Conservation (phyloP, 1,140 invertebrate genomes). For the silkworm (Bombyx mori) region DNA sequence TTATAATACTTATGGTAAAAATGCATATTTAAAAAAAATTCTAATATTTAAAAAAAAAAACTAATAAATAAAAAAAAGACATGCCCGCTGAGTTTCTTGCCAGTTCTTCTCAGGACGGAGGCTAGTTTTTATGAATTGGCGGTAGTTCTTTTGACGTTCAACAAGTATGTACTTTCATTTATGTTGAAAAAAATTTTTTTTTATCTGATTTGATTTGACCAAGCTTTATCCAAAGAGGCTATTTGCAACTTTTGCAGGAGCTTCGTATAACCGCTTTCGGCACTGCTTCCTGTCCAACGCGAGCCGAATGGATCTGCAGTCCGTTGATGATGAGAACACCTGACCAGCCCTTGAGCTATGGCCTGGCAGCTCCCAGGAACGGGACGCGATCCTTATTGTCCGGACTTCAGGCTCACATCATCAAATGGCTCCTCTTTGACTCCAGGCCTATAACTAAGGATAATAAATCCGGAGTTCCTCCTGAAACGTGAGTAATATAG, state of each 20-base stretch:
- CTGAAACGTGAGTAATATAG: slow-evolving; percentile 67
- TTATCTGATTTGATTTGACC: no score
- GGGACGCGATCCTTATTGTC: slow-evolving; percentile 76
- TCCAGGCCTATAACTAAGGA: slow-evolving; percentile 66
- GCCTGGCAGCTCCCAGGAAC: slow-evolving; percentile 74
- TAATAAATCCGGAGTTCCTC: slow-evolving; percentile 47
- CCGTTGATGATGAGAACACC: slow-evolving; percentile 73
- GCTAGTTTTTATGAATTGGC: no score
- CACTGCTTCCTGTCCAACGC: slow-evolving; percentile 72
- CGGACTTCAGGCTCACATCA: slow-evolving; percentile 76
- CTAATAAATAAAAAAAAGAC: no score
- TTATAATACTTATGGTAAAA: no score
- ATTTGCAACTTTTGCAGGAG: slow-evolving; percentile 46
- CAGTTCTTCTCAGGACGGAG: no score
- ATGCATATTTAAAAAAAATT: no score
- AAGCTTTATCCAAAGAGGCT: neutral
- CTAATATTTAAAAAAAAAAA: no score
- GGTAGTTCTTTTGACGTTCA: no score
- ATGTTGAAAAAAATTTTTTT: no score
- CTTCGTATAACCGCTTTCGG: slow-evolving; percentile 74
- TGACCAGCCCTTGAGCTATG: slow-evolving; percentile 73
- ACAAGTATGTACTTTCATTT: no score
- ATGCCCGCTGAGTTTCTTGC: no score
- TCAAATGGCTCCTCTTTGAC: slow-evolving; percentile 81
- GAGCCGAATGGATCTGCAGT: slow-evolving; percentile 76